A percentile compares a stretch with the other conserved stretches of the same genome.
These are phyloP conservation scores for Gambusia affinis DNA, from an alignment of 2,113 vertebrate genomes.

Conservation along the genomic window DNA sequence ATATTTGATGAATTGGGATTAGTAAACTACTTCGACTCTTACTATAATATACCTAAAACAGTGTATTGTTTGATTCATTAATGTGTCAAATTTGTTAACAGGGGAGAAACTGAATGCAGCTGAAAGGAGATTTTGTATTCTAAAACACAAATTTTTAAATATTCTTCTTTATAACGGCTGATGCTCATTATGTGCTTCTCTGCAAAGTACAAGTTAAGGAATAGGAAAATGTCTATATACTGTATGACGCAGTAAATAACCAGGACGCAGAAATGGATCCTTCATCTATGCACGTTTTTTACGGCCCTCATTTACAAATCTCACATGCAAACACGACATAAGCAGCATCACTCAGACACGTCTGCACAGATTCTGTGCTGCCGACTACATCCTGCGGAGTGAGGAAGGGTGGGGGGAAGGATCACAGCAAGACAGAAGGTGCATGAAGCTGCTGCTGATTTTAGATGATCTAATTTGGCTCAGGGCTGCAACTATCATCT, in stretches of 20 bases:
- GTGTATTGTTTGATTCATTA: too few relatives aligned
- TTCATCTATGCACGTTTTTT: background rate
- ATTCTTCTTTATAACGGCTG: background rate
- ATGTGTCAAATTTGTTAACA: too few relatives aligned
- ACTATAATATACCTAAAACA: too few relatives aligned
- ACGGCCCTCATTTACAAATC: conserved; percentile 9
- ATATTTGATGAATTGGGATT: too few relatives aligned
- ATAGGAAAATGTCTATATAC: background rate
- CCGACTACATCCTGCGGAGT: conserved; percentile 25
- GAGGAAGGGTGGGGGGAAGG: background rate
- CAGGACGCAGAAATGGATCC: background rate
- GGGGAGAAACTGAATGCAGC: background rate
- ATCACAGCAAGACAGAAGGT: conserved; percentile 45
- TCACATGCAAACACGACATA: conserved; percentile 1
- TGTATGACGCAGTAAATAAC: background rate
- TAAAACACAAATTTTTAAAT: background rate
- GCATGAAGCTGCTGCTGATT: conserved; percentile 56
- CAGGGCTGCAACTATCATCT: conserved; percentile 50
- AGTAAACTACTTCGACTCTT: too few relatives aligned
- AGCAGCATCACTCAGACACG: conserved; percentile 15
- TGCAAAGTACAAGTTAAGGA: background rate
- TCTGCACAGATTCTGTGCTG: conserved; percentile 38
- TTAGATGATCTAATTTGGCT: conserved; percentile 70
- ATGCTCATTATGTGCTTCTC: background rate
- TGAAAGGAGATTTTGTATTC: background rate